Percentiles rank a stretch among this genome's conserved stretches.
phyloP scores from a whole-genome alignment of 2,113 vertebrate species.

The Origma solitaria region DNA sequence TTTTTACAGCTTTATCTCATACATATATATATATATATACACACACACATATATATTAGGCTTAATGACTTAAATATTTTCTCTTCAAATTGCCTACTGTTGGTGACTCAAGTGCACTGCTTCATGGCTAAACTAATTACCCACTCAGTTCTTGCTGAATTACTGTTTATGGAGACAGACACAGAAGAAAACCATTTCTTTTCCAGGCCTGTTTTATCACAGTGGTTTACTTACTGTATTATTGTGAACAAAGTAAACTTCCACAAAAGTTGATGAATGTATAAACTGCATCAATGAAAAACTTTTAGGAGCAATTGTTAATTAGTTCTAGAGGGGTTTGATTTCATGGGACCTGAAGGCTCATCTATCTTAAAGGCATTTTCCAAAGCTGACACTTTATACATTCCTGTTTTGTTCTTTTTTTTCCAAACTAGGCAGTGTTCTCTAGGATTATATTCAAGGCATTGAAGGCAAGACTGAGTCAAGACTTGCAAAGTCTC shows the following conservation, averaged over 20 bases:
- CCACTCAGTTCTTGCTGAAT: neutral
- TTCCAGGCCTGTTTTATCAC: neutral
- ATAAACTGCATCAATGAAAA: neutral
- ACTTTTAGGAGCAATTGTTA: neutral
- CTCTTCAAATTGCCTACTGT: neutral
- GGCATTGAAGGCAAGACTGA: neutral
- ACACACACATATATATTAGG: neutral
- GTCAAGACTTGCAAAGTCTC: neutral
- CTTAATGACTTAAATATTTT: neutral
- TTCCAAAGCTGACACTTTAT: neutral
- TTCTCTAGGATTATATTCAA: neutral
- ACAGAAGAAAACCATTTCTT: rapidly evolving
- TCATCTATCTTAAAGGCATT: neutral
- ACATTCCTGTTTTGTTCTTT: neutral
- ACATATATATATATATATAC: neutral
- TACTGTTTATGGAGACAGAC: neutral
- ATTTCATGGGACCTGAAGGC: neutral
- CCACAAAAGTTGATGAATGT: neutral
- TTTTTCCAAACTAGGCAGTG: neutral
- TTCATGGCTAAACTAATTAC: neutral
- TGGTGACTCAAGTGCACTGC: neutral
- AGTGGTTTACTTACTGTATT: neutral
- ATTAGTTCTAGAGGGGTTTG: neutral
- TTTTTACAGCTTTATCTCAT: neutral
- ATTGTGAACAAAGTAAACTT: neutral